phyloP scores from a whole-genome alignment of 1,140 invertebrate genomes.

The Helicoverpa zea region DNA sequence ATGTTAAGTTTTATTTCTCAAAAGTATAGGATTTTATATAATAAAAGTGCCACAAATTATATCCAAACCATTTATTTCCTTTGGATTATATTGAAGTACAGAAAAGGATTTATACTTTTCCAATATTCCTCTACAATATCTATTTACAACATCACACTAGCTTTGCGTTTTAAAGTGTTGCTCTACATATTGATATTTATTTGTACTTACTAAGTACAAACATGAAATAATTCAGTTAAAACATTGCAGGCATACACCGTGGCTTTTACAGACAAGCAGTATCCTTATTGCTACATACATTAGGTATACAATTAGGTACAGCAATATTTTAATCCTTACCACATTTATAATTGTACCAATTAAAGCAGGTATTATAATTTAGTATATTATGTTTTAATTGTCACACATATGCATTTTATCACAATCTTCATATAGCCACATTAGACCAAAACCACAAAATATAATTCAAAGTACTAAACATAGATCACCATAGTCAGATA shows the following conservation, averaged over 20 bases:
- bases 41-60: constrained; percentile 1
- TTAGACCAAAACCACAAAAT: constrained; percentile 13
- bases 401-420: constrained; percentile 11
- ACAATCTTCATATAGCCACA: constrained; percentile 6
- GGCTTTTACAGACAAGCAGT: not conserved
- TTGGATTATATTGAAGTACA: constrained; percentile 56
- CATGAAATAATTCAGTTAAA: constrained; percentile 9
- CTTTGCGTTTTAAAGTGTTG: constrained; percentile 42
- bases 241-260: constrained; percentile 6
- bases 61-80: constrained; percentile 58
- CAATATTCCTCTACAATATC: constrained; percentile 51
- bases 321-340: not conserved
- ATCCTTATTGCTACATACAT: not conserved
- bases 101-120: constrained; percentile 53
- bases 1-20: constrained; percentile 5
- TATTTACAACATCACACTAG: constrained; percentile 55
- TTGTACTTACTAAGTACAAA: constrained; percentile 34
- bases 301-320: not conserved
- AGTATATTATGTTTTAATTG: not conserved
- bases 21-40: not conserved
- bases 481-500: constrained; percentile 14
- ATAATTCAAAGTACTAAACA: constrained; percentile 7
- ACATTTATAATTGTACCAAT: not conserved
- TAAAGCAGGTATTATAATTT: not conserved
- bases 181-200: constrained; percentile 32